Evolutionary conservation across 2,888 invertebrate genomes (phyloP), one percentile per base, ranked within the genome.

Genomic region (Pterostichus niger): DNA sequence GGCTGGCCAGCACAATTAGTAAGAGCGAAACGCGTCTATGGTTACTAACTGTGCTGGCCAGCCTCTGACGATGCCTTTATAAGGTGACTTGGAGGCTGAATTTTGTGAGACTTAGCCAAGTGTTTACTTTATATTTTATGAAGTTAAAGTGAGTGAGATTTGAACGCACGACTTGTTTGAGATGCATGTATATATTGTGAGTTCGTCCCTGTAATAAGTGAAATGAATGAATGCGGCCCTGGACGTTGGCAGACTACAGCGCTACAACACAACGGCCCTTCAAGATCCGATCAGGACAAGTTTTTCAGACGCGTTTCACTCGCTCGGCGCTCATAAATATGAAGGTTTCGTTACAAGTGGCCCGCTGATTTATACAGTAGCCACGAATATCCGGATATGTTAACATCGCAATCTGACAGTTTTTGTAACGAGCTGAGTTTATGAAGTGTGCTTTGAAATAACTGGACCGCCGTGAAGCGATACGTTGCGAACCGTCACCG

Each of bases 231-330:
- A 9, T 71, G 9, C 68, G 68, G 68, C 2, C 68, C 52, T 76
- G 76, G 76, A 13, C 13, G 64, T 75, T 33, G 13, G 59, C 56
- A 46, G 44, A 59, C 17, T 59, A 56, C 44, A 59, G 52, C 75
- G 49, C 52, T 59, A 33, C 59, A 59, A 33, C 75, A 75, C 52
- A 33, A 52, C 56, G 46, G 59, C 56, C 75, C 61, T 75, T 61
- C 24, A 75, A 82, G 87, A 88, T 87, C 86, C 85, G 86, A 88
- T 87, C 87, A 84, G 84, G 86, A 87, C 88, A 85, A 85, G 88
- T 88, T 88, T 88, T 88, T 88, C 86, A 82, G 83, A 85, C 87
- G 88, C 88, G 87, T 88, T 87, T 87, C 86, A 85, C 85, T 84
- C 86, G 75, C 68, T 44, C 13, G 68, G 68, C 87, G 86, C 87